Evolutionary conservation across 2,113 vertebrate genomes (phyloP), one percentile per base, ranked within the genome.

Genomic region (Myiagra hebetior): DNA sequence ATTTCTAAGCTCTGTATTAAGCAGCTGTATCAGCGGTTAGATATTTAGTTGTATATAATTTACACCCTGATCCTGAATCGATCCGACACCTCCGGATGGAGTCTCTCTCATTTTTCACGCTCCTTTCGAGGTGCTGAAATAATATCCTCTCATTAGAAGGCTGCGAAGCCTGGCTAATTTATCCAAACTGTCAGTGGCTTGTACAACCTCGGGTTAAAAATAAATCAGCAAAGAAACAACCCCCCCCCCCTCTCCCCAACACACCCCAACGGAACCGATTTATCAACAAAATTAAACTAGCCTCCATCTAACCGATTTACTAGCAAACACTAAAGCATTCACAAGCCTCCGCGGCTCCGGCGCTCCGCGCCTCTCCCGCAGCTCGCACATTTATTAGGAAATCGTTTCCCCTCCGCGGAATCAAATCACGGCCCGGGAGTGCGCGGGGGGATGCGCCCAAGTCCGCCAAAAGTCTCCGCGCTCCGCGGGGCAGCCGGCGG

Each of bases 61-160:
- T 98, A 98, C 97, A 98, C 98, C 98, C 97, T 98, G 98, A 98
- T 98, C 98, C 98, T 98, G 98, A 99, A 98, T 98, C 98, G 98
- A 99, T 99, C 98, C 98, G 98, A 99, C 99, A 99, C 99, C 98
- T 99, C 98, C 82, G 98, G 98, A 99, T 98, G 99, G 98, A 98
- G 98, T 97, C 98, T 97, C 98, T 97, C 98, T 98, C 98, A 98
- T 98, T 98, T 98, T 98, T 99, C 98, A 98, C 98, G 98, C 98
- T 98, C 98, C 98, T 98, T 98, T 98, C 98, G 96, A 98, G 98
- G 98, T 98, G 98, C 98, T 98, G 98, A 99, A 99, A 99, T 99
- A 98, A 99, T 99, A 99, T 98, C 98, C 98, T 98, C 99, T 99
- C 99, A 99, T 99, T 99, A 99, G 98, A 98, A 98, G 98, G 97